Conservation (phyloP, 2,888 invertebrate species). For the Leptarthrus brevirostris region DNA sequence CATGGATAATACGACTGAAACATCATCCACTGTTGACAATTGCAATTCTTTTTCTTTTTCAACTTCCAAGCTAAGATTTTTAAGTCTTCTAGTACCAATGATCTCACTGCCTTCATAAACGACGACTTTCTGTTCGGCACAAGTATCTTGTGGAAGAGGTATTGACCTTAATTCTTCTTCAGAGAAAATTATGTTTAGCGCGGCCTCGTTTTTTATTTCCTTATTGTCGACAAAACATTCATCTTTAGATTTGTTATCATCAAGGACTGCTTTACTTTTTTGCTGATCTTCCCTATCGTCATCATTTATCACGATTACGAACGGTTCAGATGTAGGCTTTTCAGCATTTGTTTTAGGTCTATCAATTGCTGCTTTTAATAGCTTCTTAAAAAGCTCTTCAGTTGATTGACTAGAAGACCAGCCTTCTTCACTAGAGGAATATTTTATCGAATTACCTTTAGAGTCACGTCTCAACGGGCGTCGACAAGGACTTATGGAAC, state of each 20-base stretch:
- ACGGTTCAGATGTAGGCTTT: neutral
- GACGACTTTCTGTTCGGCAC: neutral
- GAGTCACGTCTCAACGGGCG: too few species aligned
- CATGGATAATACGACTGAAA: too few species aligned
- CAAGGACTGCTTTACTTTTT: neutral
- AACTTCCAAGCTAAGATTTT: neutral
- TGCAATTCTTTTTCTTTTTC: neutral
- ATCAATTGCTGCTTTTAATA: neutral
- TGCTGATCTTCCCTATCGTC: neutral
- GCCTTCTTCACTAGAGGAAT: too few species aligned
- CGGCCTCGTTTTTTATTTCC: too few species aligned
- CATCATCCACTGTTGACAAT: too few species aligned
- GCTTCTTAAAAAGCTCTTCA: too few species aligned
- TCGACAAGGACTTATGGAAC: neutral
- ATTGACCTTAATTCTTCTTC: neutral
- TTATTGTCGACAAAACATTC: too few species aligned
- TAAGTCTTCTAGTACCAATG: neutral
- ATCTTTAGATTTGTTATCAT: neutral
- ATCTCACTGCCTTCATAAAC: neutral
- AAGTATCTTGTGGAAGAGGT: neutral
- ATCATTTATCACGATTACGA: neutral
- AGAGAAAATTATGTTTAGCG: too few species aligned
- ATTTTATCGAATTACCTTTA: too few species aligned
- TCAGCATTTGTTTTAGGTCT: neutral
- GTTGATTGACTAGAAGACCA: too few species aligned